A percentile compares a stretch with the other conserved stretches of the same genome.
Conservation (phyloP, 2,797 vertebrate genomes). For the Pangasius larnaudii region DNA sequence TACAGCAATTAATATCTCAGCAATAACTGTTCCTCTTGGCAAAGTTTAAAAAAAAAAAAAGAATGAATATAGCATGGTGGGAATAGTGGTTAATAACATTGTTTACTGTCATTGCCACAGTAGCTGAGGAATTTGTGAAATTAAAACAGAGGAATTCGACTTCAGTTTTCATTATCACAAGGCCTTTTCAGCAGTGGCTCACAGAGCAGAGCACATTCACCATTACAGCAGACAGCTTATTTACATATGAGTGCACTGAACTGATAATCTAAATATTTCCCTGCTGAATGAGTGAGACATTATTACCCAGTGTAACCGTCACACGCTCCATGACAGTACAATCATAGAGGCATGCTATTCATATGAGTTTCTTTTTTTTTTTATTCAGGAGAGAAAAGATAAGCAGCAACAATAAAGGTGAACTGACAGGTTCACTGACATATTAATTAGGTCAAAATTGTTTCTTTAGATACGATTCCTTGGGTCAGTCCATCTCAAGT, state of each 20-base stretch:
- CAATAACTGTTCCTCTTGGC: constrained; percentile 74
- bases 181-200: constrained; percentile 33
- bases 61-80: constrained; percentile 67
- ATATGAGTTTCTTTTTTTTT: constrained; percentile 2
- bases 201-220: constrained; percentile 39
- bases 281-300: constrained; percentile 29
- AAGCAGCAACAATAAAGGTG: background rate
- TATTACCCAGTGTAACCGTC: constrained; percentile 24
- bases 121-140: constrained; percentile 30
- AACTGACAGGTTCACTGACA: constrained; percentile 41
- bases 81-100: constrained; percentile 56
- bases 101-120: constrained; percentile 31
- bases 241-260: constrained; percentile 42
- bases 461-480: constrained; percentile 57
- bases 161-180: constrained; percentile 33
- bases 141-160: constrained; percentile 25
- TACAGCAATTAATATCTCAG: constrained; percentile 81
- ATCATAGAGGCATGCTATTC: constrained; percentile 42
- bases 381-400: background rate
- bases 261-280: constrained; percentile 42
- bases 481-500: too few relatives aligned
- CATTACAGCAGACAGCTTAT: constrained; percentile 54
- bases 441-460: constrained; percentile 55
- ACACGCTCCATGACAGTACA: constrained; percentile 23
- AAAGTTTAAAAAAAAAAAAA: constrained; percentile 62